Evolutionary conservation across 2,113 vertebrate genomes (phyloP), one percentile per base, ranked within the genome.

Genomic region (Protomyctophum bolini): DNA sequence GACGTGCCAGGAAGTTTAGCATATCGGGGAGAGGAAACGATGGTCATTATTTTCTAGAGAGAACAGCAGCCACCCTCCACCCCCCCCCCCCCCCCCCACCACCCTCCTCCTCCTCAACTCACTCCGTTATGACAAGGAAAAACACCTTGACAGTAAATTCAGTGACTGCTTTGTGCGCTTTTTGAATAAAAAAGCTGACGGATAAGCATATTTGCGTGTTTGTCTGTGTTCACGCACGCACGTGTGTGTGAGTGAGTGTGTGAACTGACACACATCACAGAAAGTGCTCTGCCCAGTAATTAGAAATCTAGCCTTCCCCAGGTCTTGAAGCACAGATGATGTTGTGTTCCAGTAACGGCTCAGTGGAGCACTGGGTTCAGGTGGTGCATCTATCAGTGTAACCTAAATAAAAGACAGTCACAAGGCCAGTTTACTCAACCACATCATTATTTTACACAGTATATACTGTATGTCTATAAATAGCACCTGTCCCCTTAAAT

Each of bases 301-400:
- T 15, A 56, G 11, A 29, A 7, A 15, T 74, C 33, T 12, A 52
- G 63, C 72, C 70, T n/a, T 41, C 33, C 12, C 0, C 64, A 56
- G 66, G 28, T 70, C 66, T 66, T 64, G 12, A 50, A 77, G 15
- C 14, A 75, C 11, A 56, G 28, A 8, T 41, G 33, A 41, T 41
- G 33, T 41, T 41, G 33, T 41, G 33, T 48, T 70, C 6, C 58
- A 52, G 28, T 61, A 28, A 45, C 7, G 2, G 51, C 7, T 11
- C 41, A 66, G 12, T 46, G 55, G 10, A 73, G 54, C 51, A 9
- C 33, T 41, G 46, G 28, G 21, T 75, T 72, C 66, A 75, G 59
- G 10, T 15, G 5, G 47, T 29, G 29, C 63, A 50, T 66, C 28
- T 72, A n/a, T 75, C 46, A 71, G 33, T 58, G 33, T 65, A 74